Evolutionary conservation across 2,113 vertebrate genomes (phyloP).

Genomic region (Sylvia atricapilla): DNA sequence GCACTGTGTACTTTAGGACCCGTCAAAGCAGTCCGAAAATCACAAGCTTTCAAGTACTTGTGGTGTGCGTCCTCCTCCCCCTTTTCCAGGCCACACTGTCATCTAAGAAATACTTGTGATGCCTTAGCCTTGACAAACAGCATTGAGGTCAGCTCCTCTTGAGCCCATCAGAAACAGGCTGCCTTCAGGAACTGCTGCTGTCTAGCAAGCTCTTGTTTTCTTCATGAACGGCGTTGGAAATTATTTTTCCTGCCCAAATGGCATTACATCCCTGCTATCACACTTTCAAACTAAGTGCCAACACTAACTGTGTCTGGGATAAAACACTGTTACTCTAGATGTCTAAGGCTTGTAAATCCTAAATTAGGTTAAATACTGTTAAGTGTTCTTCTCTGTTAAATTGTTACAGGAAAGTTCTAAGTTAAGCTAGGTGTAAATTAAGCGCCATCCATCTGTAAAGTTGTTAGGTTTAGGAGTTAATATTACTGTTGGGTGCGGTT

Average conservation of each 20-base stretch:
- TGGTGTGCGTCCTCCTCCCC: background rate
- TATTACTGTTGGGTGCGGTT: background rate
- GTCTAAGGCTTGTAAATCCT: background rate
- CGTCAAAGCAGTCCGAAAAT: background rate
- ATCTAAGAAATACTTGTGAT: background rate
- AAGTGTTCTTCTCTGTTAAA: background rate
- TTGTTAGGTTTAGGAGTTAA: background rate
- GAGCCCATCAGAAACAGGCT: background rate
- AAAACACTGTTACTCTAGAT: background rate
- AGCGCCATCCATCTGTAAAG: background rate
- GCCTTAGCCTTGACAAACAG: background rate
- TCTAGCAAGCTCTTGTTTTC: background rate
- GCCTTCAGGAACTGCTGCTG: background rate
- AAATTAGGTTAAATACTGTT: background rate
- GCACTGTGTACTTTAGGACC: background rate
- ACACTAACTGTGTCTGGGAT: background rate
- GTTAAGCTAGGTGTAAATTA: too few relatives aligned
- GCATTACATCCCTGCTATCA: background rate
- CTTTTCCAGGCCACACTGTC: background rate
- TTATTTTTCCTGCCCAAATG: accelerated
- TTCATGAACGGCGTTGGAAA: background rate
- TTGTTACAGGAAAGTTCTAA: background rate
- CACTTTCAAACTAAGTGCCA: background rate
- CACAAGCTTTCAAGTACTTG: background rate
- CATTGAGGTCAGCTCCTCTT: background rate